Evolutionary conservation across 1,140 invertebrate species (phyloP).

Genomic region (Argopecten irradians): DNA sequence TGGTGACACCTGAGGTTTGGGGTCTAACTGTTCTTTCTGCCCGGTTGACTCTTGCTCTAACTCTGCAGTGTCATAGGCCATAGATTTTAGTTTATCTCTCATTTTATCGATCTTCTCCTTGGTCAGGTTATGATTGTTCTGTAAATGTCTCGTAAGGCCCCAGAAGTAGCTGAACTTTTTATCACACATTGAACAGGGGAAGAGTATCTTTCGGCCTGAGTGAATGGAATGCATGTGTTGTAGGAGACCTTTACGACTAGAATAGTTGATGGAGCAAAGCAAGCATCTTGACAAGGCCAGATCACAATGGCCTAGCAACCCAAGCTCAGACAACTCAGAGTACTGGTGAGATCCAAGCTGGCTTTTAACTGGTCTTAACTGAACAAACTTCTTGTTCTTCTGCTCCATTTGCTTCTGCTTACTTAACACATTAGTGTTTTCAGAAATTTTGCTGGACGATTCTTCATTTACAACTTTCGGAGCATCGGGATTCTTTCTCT

Average conservation of each 20-base stretch:
- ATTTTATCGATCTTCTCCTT: slow-evolving; percentile 70
- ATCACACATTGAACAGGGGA: slow-evolving; percentile 74
- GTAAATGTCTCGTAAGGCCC: slow-evolving; percentile 72
- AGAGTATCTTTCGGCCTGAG: slow-evolving; percentile 56
- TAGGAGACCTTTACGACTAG: slow-evolving; percentile 66
- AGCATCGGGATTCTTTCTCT: neutral
- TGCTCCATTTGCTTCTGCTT: neutral
- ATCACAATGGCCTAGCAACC: slow-evolving; percentile 44
- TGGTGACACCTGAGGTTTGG: neutral
- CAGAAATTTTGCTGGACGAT: neutral
- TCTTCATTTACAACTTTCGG: neutral
- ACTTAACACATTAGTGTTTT: neutral
- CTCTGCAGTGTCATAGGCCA: slow-evolving; percentile 34
- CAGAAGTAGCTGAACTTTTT: slow-evolving; percentile 72
- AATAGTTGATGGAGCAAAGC: slow-evolving; percentile 67
- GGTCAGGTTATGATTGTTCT: slow-evolving; percentile 70
- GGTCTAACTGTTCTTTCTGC: neutral
- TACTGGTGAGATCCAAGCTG: slow-evolving; percentile 33
- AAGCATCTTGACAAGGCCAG: slow-evolving; percentile 48
- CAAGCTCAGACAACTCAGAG: slow-evolving; percentile 39
- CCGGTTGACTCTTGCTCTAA: neutral
- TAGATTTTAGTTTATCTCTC: slow-evolving; percentile 60
- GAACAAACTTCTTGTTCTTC: neutral
- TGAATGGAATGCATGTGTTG: slow-evolving; percentile 74
- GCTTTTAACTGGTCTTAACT: slow-evolving; percentile 46